These are phyloP conservation scores for Hemaris fuciformis DNA, from an alignment of 2,888 invertebrate genomes.

Conservation along the genomic window DNA sequence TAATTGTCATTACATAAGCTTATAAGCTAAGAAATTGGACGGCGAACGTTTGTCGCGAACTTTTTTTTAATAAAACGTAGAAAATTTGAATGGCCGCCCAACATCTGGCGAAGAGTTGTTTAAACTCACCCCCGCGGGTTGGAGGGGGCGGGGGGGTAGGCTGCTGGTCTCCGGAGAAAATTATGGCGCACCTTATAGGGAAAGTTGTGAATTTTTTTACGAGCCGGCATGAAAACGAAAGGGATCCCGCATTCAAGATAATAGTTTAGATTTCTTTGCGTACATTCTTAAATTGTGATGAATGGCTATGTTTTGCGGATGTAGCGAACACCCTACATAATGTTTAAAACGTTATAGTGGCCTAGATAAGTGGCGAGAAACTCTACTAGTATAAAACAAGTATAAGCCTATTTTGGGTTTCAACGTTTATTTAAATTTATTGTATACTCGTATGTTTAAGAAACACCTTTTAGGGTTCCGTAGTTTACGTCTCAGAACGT, in stretches of 20 bases:
- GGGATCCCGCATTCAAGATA: not conserved
- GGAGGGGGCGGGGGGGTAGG: too few species aligned
- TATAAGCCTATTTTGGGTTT: too few species aligned
- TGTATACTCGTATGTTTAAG: too few species aligned
- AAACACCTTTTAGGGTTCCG: too few species aligned
- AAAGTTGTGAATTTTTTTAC: constrained; percentile 16
- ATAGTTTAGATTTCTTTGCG: not conserved
- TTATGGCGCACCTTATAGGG: constrained; percentile 45
- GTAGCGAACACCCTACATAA: too few species aligned
- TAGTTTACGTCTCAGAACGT: too few species aligned
- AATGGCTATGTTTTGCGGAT: not conserved
- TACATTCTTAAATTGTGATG: not conserved
- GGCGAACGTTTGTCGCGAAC: not conserved
- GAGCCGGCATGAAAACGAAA: not conserved
- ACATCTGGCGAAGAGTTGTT: constrained; percentile 50
- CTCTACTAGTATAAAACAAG: too few species aligned
- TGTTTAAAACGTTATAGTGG: too few species aligned
- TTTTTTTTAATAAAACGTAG: constrained; percentile 60
- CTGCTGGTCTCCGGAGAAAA: constrained; percentile 37
- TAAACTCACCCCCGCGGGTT: constrained; percentile 32
- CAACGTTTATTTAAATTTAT: too few species aligned
- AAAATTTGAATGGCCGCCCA: constrained; percentile 50
- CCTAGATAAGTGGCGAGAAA: too few species aligned
- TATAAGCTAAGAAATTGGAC: constrained; percentile 6
- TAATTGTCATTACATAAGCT: constrained; percentile 4